Percentiles rank a stretch among this genome's conserved stretches.
Conservation (phyloP, 2,113 vertebrate genomes). For the Tenrec ecaudatus region DNA sequence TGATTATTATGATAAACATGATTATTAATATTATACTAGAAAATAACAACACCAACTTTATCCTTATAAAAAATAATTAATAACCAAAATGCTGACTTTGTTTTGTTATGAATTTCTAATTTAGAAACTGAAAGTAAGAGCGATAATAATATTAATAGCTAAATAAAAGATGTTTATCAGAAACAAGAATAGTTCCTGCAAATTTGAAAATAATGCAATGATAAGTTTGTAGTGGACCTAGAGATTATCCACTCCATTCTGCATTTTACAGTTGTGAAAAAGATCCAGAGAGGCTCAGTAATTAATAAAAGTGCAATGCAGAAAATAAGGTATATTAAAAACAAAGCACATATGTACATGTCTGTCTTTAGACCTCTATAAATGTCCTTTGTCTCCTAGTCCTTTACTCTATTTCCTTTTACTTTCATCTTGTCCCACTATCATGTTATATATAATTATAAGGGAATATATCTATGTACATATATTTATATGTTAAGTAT, state of each 20-base stretch:
- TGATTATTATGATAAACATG: not conserved
- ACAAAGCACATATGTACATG: too few species aligned
- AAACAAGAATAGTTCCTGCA: not conserved
- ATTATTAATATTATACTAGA: not conserved
- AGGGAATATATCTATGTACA: too few species aligned
- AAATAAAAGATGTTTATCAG: slow-evolving; percentile 13
- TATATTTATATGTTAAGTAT: too few species aligned
- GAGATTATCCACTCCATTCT: not conserved
- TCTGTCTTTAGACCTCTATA: too few species aligned
- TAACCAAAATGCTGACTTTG: not conserved
- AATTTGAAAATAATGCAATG: slow-evolving; percentile 2
- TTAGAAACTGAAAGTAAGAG: slow-evolving; percentile 50
- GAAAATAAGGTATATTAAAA: not conserved
- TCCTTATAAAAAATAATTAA: not conserved
- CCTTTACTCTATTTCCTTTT: too few species aligned
- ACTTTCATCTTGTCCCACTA: too few species aligned
- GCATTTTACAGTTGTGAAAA: not conserved
- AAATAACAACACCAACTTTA: not conserved
- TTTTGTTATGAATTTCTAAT: slow-evolving; percentile 33
- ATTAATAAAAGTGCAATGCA: not conserved
- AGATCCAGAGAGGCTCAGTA: not conserved
- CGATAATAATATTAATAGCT: slow-evolving; percentile 15
- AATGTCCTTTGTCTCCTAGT: too few species aligned
- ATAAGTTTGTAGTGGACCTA: not conserved
- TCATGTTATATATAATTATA: too few species aligned